phyloP scores from a whole-genome alignment of 2,888 invertebrate genomes.

The Acanthosoma haemorrhoidale region DNA sequence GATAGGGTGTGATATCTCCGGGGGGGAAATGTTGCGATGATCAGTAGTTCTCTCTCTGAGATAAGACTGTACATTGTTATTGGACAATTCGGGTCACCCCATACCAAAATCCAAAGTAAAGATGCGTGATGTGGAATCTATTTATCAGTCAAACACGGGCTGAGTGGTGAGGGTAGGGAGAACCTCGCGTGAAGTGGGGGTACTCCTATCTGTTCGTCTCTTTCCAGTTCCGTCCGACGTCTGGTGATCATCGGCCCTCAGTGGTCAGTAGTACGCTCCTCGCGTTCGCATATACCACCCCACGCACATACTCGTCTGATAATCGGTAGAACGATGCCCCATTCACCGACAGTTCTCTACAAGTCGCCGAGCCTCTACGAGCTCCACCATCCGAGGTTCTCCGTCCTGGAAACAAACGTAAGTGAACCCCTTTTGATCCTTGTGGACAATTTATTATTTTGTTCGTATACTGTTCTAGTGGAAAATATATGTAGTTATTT shows the following conservation, averaged over 20 bases:
- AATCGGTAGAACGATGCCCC: conserved; percentile 31
- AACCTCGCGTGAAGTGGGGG: neutral
- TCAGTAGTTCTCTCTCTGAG: no score
- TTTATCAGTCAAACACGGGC: no score
- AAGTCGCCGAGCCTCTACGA: conserved; percentile 25
- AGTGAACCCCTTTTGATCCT: no score
- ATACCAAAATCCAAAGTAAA: no score
- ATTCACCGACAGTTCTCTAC: conserved; percentile 28
- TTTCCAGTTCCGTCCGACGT: neutral
- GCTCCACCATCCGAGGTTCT: conserved; percentile 30
- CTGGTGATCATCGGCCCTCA: neutral
- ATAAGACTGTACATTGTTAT: no score
- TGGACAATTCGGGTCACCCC: no score
- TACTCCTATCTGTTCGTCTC: neutral
- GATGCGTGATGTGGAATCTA: neutral
- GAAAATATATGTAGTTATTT: no score
- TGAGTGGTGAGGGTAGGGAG: neutral
- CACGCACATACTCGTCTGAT: no score
- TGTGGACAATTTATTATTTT: no score
- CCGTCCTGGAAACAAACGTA: conserved; percentile 19
- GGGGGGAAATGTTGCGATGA: no score
- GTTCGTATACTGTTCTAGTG: neutral
- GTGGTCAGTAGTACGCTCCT: neutral
- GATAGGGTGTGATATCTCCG: no score
- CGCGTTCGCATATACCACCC: neutral